Evolutionary conservation across 2,797 vertebrate species (phyloP), one percentile per base, ranked within the genome.

Genomic region (Coranthus polyacanthus): DNA sequence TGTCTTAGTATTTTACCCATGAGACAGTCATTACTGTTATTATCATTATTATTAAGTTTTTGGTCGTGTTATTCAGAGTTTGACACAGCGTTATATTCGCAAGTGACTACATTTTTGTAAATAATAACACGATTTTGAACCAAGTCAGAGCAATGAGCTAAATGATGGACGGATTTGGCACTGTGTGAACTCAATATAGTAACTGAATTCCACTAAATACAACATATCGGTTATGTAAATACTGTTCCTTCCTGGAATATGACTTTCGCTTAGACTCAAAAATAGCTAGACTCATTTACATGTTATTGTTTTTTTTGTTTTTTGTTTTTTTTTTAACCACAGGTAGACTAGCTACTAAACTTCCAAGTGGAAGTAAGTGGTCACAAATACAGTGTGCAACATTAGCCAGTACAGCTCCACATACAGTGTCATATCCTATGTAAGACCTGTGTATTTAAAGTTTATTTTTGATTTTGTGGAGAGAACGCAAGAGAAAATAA

Each of bases 161-260:
- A 41, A 59, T 49, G 66, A 44, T 61, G 26, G 57, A 50, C 21
- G 74, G 45, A 75, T 76, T 37, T 81, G 56, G 72, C 66, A 29
- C 55, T 29, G 26, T n/a, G n/a, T n/a, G n/a, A n/a, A n/a, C n/a
- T n/a, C n/a, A n/a, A n/a, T n/a, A n/a, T n/a, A n/a, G n/a, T n/a
- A n/a, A n/a, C n/a, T n/a, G n/a, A n/a, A n/a, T n/a, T n/a, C n/a
- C n/a, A n/a, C n/a, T 29, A 24, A 24, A 24, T 24, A 24, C 6
- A 24, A 24, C 22, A 24, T 12, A 34, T 11, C 12, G 39, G 4
- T 26, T 12, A 5, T 45, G 15, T 52, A 45, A 64, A 71, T 56
- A 22, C 13, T 1, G 3, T 21, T 21, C 10, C 6, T 58, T 55
- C 47, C 15, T 50, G 37, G 34, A 39, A n/a, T 18, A 59, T 17